Percentiles rank a stretch among this genome's conserved stretches.
Conservation (phyloP, 1,140 invertebrate genomes). For the Melitaea cinxia region DNA sequence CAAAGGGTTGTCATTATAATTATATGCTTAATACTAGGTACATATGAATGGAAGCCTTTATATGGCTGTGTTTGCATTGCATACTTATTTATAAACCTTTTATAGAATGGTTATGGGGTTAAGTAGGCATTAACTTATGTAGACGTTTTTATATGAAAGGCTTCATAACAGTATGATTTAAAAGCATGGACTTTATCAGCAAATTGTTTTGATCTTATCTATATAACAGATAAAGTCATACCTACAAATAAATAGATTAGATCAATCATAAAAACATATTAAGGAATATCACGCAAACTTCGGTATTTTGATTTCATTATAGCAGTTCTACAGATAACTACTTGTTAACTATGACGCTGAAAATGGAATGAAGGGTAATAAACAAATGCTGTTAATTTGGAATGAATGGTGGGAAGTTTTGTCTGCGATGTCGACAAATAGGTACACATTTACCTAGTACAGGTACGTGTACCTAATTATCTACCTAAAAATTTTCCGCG, state of each 20-base stretch:
- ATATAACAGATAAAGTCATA: conserved; percentile 30
- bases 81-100: conserved; percentile 38
- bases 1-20: conserved; percentile 52
- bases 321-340: conserved; percentile 36
- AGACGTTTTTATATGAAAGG: conserved; percentile 16
- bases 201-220: not conserved
- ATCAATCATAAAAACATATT: conserved; percentile 35
- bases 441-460: too few species aligned
- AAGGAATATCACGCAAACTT: conserved; percentile 50
- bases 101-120: conserved; percentile 43
- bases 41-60: conserved; percentile 50
- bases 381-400: conserved; percentile 57
- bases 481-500: too few species aligned
- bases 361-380: conserved; percentile 61
- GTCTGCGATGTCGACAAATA: conserved; percentile 32
- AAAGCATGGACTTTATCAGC: conserved; percentile 7
- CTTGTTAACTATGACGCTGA: conserved; percentile 35
- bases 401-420: conserved; percentile 37
- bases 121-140: conserved; percentile 37
- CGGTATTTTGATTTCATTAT: conserved; percentile 71
- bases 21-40: conserved; percentile 30
- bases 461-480: too few species aligned
- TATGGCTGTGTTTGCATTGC: conserved; percentile 44
- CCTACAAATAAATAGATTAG: conserved; percentile 43
- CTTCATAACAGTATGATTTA: conserved; percentile 22